phyloP scores from a whole-genome alignment of 2,888 invertebrate species.

The Drosophila yooni region DNA sequence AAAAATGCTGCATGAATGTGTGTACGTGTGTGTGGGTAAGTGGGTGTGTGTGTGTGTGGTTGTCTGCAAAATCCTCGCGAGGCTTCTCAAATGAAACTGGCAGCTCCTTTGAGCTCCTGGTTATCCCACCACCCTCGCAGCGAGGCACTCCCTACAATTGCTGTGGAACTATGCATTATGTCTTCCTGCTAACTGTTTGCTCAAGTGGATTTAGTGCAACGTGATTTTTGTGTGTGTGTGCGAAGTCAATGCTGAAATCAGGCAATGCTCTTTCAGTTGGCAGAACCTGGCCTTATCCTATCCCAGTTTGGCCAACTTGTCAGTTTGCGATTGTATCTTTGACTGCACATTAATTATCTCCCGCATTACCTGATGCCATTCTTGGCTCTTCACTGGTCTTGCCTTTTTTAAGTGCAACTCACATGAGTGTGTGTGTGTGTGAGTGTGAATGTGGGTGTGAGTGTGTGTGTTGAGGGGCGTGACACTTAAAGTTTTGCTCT shows the following conservation, averaged over 20 bases:
- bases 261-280: conserved; percentile 59
- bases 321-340: conserved; percentile 49
- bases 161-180: conserved; percentile 10
- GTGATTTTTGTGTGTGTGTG: conserved; percentile 63
- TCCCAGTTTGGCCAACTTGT: conserved; percentile 54
- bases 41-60: conserved; percentile 21
- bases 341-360: conserved; percentile 78
- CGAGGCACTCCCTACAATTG: conserved; percentile 13
- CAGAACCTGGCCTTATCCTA: conserved; percentile 36
- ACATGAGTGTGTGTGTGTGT: neutral
- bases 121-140: conserved; percentile 7
- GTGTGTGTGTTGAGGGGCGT: conserved; percentile 31
- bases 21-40: conserved; percentile 6
- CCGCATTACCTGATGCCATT: conserved; percentile 73
- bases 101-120: conserved; percentile 68
- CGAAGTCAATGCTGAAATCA: conserved; percentile 75
- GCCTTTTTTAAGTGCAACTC: conserved; percentile 55
- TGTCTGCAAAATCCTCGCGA: conserved; percentile 47
- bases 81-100: conserved; percentile 53
- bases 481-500: conserved; percentile 26
- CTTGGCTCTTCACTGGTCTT: conserved; percentile 47
- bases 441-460: neutral
- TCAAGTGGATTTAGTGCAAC: conserved; percentile 70
- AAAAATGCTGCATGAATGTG: neutral
- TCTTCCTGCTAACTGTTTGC: conserved; percentile 35